A percentile compares a stretch with the other conserved stretches of the same genome.
These are phyloP conservation scores for Haliclystus octoradiatus DNA, from an alignment of 30 jellyfish, hydroid and myxozoan species.

Conservation along the genomic window DNA sequence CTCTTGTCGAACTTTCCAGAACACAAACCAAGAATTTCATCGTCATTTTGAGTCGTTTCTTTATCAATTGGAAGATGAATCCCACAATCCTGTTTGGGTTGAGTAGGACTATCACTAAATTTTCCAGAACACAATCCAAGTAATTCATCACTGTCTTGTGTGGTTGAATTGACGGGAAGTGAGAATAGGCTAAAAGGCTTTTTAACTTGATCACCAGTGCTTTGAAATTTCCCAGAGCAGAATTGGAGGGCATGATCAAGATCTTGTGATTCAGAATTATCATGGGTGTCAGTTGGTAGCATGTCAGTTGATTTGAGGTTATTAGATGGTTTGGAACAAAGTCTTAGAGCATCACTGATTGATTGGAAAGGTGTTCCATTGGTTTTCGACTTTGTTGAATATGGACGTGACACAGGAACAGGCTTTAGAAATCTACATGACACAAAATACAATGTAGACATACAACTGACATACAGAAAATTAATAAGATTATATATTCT, in stretches of 20 bases:
- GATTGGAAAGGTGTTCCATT: not conserved
- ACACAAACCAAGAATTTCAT: constrained; percentile 9
- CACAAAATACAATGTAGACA: too few species aligned
- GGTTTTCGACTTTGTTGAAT: not conserved
- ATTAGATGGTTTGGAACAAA: not conserved
- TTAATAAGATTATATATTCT: too few species aligned
- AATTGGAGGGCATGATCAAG: not conserved
- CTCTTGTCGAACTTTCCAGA: constrained; percentile 39
- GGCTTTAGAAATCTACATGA: too few species aligned
- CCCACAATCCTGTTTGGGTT: not conserved
- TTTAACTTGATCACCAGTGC: not conserved
- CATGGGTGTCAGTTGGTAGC: not conserved
- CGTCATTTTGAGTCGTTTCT: not conserved
- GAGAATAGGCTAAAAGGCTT: not conserved
- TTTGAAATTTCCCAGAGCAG: not conserved
- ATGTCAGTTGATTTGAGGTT: not conserved
- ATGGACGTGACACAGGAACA: not conserved
- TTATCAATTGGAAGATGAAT: constrained; percentile 6
- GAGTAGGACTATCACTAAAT: not conserved
- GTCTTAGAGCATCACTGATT: too few species aligned
- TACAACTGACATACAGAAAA: too few species aligned
- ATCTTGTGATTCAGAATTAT: not conserved
- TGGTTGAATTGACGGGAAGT: not conserved
- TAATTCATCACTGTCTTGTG: not conserved
- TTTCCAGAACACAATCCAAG: constrained; percentile 48